These are phyloP conservation scores for Orchestia grillus DNA, from an alignment of 1,140 invertebrate species.

Conservation along the genomic window DNA sequence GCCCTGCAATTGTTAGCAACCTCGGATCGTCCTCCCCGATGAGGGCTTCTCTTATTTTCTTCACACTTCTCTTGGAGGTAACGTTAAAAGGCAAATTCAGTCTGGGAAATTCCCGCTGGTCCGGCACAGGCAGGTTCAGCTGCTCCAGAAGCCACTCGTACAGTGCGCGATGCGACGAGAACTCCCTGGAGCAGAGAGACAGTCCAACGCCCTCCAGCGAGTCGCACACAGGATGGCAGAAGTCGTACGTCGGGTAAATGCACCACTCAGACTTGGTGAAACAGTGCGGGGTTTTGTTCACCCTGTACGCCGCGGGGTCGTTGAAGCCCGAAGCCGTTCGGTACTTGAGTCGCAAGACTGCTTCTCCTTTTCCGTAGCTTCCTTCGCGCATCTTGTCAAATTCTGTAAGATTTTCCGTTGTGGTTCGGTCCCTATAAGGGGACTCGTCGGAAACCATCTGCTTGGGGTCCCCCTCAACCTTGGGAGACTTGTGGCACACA, in stretches of 20 bases:
- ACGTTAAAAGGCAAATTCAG: constrained; percentile 57
- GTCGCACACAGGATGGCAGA: constrained; percentile 62
- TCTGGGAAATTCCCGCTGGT: constrained; percentile 58
- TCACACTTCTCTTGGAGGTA: constrained; percentile 57
- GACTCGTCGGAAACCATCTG: background rate
- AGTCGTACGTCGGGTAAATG: constrained; percentile 66
- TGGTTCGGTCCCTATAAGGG: constrained; percentile 50
- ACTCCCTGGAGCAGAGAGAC: constrained; percentile 64
- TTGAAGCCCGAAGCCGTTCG: constrained; percentile 51
- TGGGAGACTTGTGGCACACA: constrained; percentile 59
- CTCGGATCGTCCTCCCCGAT: constrained; percentile 60
- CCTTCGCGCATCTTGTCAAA: constrained; percentile 57
- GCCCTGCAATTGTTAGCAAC: constrained; percentile 59
- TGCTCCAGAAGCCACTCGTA: constrained; percentile 63
- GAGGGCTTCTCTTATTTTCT: background rate
- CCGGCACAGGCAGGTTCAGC: constrained; percentile 47
- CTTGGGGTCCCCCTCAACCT: background rate
- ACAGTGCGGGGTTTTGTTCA: constrained; percentile 56
- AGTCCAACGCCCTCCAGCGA: constrained; percentile 63
- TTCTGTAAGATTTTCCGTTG: constrained; percentile 54
- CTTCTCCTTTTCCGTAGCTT: constrained; percentile 48
- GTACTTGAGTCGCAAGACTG: constrained; percentile 57
- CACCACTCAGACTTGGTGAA: constrained; percentile 57
- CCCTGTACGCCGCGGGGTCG: constrained; percentile 62
- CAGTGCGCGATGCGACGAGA: constrained; percentile 59